Evolutionary conservation across 2,888 invertebrate species (phyloP).

Genomic region (Andrena haemorrhoa): DNA sequence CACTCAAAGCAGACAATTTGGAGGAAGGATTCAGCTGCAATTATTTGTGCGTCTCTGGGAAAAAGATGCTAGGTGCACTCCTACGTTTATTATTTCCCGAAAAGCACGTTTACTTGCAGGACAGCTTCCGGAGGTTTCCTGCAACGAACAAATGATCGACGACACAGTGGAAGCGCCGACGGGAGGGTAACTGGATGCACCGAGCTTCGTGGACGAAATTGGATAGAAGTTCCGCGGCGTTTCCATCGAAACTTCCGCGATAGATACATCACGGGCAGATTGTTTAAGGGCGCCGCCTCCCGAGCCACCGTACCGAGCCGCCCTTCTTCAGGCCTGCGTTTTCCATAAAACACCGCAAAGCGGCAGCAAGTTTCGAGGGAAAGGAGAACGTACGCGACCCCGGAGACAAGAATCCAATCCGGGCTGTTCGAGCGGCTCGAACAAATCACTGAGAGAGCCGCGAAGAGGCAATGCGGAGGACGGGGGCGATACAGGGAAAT

Average conservation of each 20-base stretch:
- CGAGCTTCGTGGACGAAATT: conserved; percentile 30
- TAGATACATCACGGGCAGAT: conserved; percentile 56
- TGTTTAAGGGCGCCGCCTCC: conserved; percentile 48
- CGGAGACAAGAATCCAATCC: conserved; percentile 45
- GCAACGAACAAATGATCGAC: conserved; percentile 33
- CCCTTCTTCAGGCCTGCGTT: conserved; percentile 12
- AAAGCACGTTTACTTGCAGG: neutral
- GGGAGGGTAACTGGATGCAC: conserved; percentile 40
- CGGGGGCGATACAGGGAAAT: neutral
- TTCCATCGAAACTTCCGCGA: conserved; percentile 65
- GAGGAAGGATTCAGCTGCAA: too few relatives aligned
- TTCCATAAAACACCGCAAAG: conserved; percentile 59
- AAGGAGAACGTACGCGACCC: conserved; percentile 30
- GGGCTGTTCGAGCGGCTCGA: conserved; percentile 17
- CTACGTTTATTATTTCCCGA: conserved; percentile 1
- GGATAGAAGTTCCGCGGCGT: conserved; percentile 57
- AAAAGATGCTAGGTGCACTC: conserved; percentile 2
- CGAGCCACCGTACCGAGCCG: neutral
- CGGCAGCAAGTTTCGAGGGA: conserved; percentile 47
- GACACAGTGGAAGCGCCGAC: conserved; percentile 12
- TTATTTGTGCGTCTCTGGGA: neutral
- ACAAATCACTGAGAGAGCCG: conserved; percentile 40
- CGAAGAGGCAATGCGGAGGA: neutral
- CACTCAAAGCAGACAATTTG: too few relatives aligned
- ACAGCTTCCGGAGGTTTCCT: neutral